phyloP scores from a whole-genome alignment of 35 echinoderm and acorn worm genomes.

The Holothuria glaberrima region DNA sequence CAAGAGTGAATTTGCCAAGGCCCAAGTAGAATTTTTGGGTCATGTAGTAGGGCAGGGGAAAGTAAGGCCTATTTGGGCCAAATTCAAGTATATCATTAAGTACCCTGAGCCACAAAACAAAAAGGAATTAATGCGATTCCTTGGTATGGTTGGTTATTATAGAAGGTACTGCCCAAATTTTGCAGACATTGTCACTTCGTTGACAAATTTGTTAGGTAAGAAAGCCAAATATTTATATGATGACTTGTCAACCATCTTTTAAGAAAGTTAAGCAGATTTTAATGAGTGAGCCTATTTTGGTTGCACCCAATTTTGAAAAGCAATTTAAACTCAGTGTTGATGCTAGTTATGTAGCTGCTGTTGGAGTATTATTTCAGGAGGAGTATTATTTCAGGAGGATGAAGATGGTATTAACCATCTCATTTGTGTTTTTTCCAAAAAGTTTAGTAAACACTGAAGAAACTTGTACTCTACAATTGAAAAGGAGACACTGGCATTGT shows the following conservation, averaged over 20 bases:
- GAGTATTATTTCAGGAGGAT: slow-evolving; percentile 60
- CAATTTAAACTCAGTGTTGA: slow-evolving; percentile 66
- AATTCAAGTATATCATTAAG: slow-evolving; percentile 33
- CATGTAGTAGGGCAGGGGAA: slow-evolving; percentile 12
- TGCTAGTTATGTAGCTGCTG: slow-evolving; percentile 75
- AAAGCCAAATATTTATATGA: slow-evolving; percentile 58
- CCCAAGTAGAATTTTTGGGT: slow-evolving; percentile 21
- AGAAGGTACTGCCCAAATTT: slow-evolving; percentile 32
- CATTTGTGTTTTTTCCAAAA: not conserved
- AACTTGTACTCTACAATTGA: too few relatives aligned
- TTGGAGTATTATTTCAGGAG: slow-evolving; percentile 62
- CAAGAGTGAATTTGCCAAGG: slow-evolving; percentile 60
- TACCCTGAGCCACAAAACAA: slow-evolving; percentile 48
- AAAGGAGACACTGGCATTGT: too few relatives aligned
- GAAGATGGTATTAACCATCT: not conserved
- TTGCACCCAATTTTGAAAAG: slow-evolving; percentile 63
- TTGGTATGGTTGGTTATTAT: slow-evolving; percentile 65
- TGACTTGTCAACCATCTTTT: slow-evolving; percentile 66
- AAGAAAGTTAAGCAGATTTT: slow-evolving; percentile 66
- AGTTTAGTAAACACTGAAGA: too few relatives aligned
- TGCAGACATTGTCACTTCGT: not conserved
- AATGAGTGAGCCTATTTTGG: slow-evolving; percentile 55
- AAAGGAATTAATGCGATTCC: slow-evolving; percentile 57
- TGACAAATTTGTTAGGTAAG: slow-evolving; percentile 66
- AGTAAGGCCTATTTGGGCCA: slow-evolving; percentile 23